These are phyloP conservation scores for Empis livida DNA, from an alignment of 2,888 invertebrate genomes.

Conservation along the genomic window DNA sequence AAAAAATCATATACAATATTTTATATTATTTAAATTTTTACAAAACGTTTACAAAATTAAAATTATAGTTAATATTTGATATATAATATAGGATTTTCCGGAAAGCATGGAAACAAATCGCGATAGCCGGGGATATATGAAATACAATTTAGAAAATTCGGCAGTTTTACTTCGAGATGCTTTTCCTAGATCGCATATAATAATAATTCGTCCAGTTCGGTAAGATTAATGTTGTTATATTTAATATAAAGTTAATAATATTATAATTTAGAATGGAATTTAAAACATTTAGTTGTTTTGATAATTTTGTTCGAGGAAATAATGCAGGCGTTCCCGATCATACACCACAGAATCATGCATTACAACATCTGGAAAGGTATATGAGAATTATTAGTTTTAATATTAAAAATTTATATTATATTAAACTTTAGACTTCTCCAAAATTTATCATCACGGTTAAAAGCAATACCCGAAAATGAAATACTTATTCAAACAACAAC, in stretches of 20 bases:
- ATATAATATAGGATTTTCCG: constrained; percentile 54
- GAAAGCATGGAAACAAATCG: constrained; percentile 68
- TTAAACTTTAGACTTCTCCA: constrained; percentile 38
- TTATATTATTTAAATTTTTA: no score
- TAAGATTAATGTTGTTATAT: constrained; percentile 35
- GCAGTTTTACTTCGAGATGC: constrained; percentile 51
- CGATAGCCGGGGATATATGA: constrained; percentile 59
- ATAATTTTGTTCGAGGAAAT: constrained; percentile 75
- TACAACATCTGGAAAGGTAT: constrained; percentile 58
- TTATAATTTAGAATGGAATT: constrained; percentile 54
- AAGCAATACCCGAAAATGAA: constrained; percentile 44
- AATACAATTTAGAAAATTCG: constrained; percentile 73
- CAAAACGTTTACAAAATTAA: no score
- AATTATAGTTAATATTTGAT: no score
- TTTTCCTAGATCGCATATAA: constrained; percentile 58
- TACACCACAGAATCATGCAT: constrained; percentile 54
- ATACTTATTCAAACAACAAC: constrained; percentile 37
- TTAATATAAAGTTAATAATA: neutral
- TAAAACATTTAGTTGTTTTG: constrained; percentile 74
- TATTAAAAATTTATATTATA: neutral
- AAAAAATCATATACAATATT: no score
- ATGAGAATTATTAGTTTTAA: neutral
- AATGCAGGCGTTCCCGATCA: constrained; percentile 73
- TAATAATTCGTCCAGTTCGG: constrained; percentile 63
- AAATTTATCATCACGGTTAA: constrained; percentile 42